Base-by-base conservation (phyloP, 2,888 invertebrate genomes). In the Drosophila differens region DNA sequence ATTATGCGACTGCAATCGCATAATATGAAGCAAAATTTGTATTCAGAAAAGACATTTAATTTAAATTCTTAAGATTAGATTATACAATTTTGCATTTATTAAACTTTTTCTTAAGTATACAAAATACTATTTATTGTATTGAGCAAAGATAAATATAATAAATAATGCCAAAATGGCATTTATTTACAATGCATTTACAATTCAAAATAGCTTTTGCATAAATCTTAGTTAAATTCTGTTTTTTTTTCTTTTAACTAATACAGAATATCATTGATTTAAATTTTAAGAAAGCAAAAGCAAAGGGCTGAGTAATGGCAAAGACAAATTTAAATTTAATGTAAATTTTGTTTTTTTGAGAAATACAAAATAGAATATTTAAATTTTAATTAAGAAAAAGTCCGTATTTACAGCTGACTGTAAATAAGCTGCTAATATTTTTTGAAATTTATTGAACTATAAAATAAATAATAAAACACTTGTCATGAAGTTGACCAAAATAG, bases 261-360 rank as follows among this genome's bases (percentile, higher is more conserved):
- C 19, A 39, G 6, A 44, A 6, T 6, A n/a, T 39, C 4, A n/a
- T 10, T 41, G 4, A 41, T 10, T 41, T n/a, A 4, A n/a, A 41
- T 44, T 6, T 22, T 22, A 22, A 22, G 6, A 14, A 44, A 12
- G 3, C 44, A 22, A 22, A 14, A 6, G 6, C 6, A 44, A 44
- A 14, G 1, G 14, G 14, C 22, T 22, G 0, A 0, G 12, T 3
- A 6, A 3, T 6, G 12, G 1, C 22, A 22, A 22, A 22, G 0
- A 14, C 12, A 22, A 19, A 39, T 9, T 39, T 19, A 39, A 35
- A 35, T 14, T 14, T 4, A 12, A 35, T 2, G 1, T 14, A 14
- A 35, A 5, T 35, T 35, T 12, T 12, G 0, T 14, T 35, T 35
- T 35, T 14, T 33, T 12, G 1, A 33, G 19, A 39, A 19, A 9